Evolutionary conservation across 2,797 vertebrate species (phyloP), one percentile per base, ranked within the genome.

Genomic region (Anguilla megastoma): DNA sequence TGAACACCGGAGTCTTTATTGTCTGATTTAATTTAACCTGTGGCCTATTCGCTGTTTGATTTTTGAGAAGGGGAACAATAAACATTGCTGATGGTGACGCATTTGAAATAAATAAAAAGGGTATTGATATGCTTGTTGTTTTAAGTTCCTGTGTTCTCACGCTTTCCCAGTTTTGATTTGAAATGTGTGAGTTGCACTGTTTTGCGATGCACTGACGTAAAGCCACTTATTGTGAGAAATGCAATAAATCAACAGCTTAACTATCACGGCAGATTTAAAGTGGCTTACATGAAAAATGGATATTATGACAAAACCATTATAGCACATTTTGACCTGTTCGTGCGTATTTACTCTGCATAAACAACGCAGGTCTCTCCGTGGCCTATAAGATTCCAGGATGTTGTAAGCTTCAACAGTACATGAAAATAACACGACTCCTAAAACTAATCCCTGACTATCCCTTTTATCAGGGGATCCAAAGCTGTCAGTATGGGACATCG

Each of bases 391-490:
- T 94, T 95, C 92, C 93, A 94, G 97, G 95, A 97, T 96, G 95
- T 95, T 96, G 93, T 96, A 98, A 98, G 98, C 97, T 93, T 95
- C 95, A 96, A 5, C 18, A 21, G 16, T 69, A 95, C 97, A 97
- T 97, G 96, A 97, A 97, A 95, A 97, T 96, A 97, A 95, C 96
- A 94, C 93, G 94, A 96, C 95, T 96, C 94, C 95, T 95, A 93
- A 95, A 96, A 88, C 95, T 97, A 99, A 99, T 99, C 98, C 97
- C 94, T 89, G 94, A 94, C 96, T 96, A 97, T 98, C 97, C 94
- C 95, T 97, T 97, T 98, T 97, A 99, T 98, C 97, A 95, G 91
- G 90, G 96, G 96, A 96, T 95, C 96, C 95, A 91, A 95, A 93
- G 91, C 94, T 92, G 93, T 94, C 95, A 94, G 94, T 93, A 95